Evolutionary conservation across 2,888 invertebrate species (phyloP), one percentile per base, ranked within the genome.

Genomic region (Agrypnus murinus): DNA sequence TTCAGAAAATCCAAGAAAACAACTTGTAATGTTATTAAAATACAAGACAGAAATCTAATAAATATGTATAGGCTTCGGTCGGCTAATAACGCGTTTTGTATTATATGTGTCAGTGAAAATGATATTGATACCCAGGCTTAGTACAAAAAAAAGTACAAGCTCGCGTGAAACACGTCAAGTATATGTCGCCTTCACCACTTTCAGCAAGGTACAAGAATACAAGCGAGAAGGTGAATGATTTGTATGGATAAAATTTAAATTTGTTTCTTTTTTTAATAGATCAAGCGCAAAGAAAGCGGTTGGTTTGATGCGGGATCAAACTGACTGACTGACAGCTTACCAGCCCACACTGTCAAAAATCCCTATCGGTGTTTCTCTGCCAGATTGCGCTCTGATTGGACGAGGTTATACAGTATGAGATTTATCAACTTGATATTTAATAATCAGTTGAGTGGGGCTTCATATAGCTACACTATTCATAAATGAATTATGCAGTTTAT

Each of bases 311-410:
- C 78, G 78, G 80, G 79, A 80, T 80, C 77, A 77, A 78, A 77
- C 78, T 75, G 75, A 79, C 77, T 81, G 81, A 81, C 78, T 81
- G 82, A 81, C 81, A 81, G 77, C 71, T 66, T 74, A 77, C 79
- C 80, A 76, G 74, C 80, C 80, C 77, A 78, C 75, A 67, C 75
- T 77, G 80, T 81, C 79, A 80, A 80, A 81, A 79, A 79, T 78
- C 71, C 74, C 76, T 69, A 74, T 77, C 75, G 70, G 59, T 34
- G 57, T 69, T 48, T 68, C 57, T 69, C 55, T 38, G 46, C 59
- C 65, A 68, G 67, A 68, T 64, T 64, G 55, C 58, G 46, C 50
- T 72, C 59, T 45, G 57, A 72, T 68, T 65, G 68, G 48, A 53
- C 55, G 65, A 53, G 38, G 58, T 50, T 45, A 58, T 43, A 4